Evolutionary conservation across 2,797 vertebrate genomes (phyloP), one percentile per base, ranked within the genome.

Genomic region (Alcedo quadribrachys): DNA sequence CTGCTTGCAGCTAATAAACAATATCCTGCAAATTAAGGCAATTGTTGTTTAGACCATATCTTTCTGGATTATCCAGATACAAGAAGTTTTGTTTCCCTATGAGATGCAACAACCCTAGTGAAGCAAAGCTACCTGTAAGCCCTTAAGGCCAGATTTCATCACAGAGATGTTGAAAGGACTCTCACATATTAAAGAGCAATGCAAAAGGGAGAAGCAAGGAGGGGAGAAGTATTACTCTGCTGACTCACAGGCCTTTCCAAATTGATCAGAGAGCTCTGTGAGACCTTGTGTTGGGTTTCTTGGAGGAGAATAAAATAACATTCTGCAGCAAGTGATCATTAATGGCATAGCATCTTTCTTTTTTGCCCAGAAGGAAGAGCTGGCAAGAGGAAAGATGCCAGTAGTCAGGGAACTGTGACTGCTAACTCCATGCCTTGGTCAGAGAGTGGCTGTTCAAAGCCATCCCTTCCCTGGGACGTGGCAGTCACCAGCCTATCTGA

Each of bases 351-450:
- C 16, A 68, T 33, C 15, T 60, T 67, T 55, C 68, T 60, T 73
- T 73, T 30, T 3, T 7, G 11, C 32, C 46, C 24, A 22, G 50
- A 61, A 84, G n/a, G 45, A 70, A 33, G 8, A 43, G 16, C 20
- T 75, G 70, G 32, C 27, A 60, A 60, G 42, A 63, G 18, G 21
- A 68, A 75, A 75, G 37, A 65, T 3, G 3, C 13, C 24, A 85
- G 35, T n/a, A 32, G 24, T 28, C 32, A 35, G 14, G 53, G 42
- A 76, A 48, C 30, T 19, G 30, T 70, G 75, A 76, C 35, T 1
- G 0, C n/a, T 55, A 40, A 61, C 24, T 28, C n/a, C 35, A 27
- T 18, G 7, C 25, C 54, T 65, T 1, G 0, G 32, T 40, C 43
- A 78, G 42, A 45, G 17, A 0, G 6, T 1, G 2, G 48, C 35